Base-by-base conservation (phyloP, 2,888 invertebrate genomes). In the Eupithecia dodoneata region DNA sequence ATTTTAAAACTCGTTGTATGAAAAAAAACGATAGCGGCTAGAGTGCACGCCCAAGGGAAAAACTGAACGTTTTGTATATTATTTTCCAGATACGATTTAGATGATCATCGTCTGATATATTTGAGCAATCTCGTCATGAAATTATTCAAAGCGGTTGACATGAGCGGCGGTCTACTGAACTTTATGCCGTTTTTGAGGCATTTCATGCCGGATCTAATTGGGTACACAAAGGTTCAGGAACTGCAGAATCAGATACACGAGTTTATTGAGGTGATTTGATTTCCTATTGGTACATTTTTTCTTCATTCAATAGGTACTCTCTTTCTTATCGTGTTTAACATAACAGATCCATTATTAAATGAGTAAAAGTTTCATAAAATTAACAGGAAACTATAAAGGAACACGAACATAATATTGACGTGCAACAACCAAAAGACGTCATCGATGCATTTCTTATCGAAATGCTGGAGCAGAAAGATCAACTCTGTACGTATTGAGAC, bases 151-250 rank as follows among this genome's bases (percentile, higher is more conserved):
- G 88, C 95, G 2, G 94, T 95, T 10, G 97, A 97, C 85, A 96
- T 97, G 92, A 96, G 97, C 66, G 97, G 97, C 0, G 97, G 97
- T 0, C 83, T 97, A 6, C 85, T 97, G 69, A 97, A 97, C 81
- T 97, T 96, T 85, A 90, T 97, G 92, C 97, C 97, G 0, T 96
- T 96, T 81, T 85, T 97, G 41, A 94, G 97, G 75, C 95, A 96
- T 85, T 72, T 97, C 2, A 94, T 96, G 0, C 97, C 97, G 0
- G 92, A 95, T 73, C 85, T 93, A 2, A 96, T 96, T 41, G 97
- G 97, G 1, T 97, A 97, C 87, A 96, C 93, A 0, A 92, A 96
- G 76, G 85, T 96, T 18, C 91, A 93, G 79, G 85, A 88, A 0
- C 94, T 95, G 30, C 92, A 96, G 67, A 84, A 90, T 0, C 91